Percentiles rank a stretch among this genome's conserved stretches.
These are phyloP conservation scores for Octonoba sinensis DNA, from an alignment of 2,888 invertebrate genomes.

Conservation along the genomic window DNA sequence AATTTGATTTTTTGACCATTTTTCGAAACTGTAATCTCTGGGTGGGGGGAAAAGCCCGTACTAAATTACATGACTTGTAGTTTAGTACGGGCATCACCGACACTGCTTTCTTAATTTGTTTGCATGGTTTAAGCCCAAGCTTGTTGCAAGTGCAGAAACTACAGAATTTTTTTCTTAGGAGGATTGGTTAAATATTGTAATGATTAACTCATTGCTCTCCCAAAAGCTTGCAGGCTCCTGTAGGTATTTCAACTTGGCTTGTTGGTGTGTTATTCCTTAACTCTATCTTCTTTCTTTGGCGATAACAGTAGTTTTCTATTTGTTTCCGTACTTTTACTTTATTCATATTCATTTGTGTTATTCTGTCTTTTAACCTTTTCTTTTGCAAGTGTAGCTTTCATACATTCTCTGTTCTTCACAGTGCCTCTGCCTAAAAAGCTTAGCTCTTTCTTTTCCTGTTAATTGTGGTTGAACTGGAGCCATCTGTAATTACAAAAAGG, in stretches of 20 bases:
- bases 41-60: neutral
- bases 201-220: neutral
- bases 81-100: too few relatives aligned
- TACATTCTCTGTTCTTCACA: neutral
- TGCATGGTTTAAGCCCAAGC: neutral
- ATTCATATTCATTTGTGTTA: neutral
- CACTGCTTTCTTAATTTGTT: neutral
- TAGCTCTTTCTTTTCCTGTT: neutral
- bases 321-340: neutral
- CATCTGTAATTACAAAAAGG: neutral
- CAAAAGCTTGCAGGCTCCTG: neutral
- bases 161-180: neutral
- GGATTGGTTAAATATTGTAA: neutral
- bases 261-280: neutral
- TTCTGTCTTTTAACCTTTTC: neutral
- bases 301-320: neutral
- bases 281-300: conserved; percentile 5
- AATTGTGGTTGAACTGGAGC: neutral
- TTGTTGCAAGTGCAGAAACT: neutral
- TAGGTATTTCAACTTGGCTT: conserved; percentile 1
- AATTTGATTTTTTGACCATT: neutral
- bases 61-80: neutral
- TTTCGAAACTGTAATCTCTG: neutral
- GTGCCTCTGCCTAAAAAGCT: neutral
- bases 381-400: neutral